These are phyloP conservation scores for Atrina japonica DNA, from an alignment of 2,888 invertebrate species.

Conservation along the genomic window DNA sequence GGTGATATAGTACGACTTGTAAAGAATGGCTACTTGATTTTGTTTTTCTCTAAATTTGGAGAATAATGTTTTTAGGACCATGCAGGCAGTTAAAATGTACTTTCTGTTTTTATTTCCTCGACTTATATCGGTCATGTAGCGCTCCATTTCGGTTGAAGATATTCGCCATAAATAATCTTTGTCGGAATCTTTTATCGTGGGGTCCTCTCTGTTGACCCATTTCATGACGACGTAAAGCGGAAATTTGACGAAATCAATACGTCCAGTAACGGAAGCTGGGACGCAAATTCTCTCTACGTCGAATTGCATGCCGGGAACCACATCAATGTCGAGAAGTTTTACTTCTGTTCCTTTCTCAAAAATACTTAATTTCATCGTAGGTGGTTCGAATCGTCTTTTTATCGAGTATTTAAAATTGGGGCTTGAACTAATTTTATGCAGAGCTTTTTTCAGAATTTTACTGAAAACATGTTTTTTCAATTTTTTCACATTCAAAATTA, in stretches of 20 bases:
- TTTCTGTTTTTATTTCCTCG: conserved; percentile 26
- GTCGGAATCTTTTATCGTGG: conserved; percentile 18
- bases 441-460: conserved; percentile 3
- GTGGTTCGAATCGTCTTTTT: conserved; percentile 1
- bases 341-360: not conserved
- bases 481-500: conserved; percentile 1
- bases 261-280: not conserved
- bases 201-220: conserved; percentile 42
- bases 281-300: conserved; percentile 37
- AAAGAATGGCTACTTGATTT: conserved; percentile 9
- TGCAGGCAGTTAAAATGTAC: conserved; percentile 50
- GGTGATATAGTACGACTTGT: conserved; percentile 19
- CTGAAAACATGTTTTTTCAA: conserved; percentile 21
- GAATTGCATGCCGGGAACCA: conserved; percentile 50
- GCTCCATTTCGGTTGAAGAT: conserved; percentile 54
- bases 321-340: conserved; percentile 51
- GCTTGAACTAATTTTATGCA: not conserved
- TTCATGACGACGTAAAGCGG: conserved; percentile 53
- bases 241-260: conserved; percentile 33
- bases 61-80: conserved; percentile 50
- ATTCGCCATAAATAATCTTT: conserved; percentile 49
- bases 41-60: not conserved
- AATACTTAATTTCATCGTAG: conserved; percentile 11
- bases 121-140: conserved; percentile 49
- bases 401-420: not conserved